A percentile compares a stretch with the other conserved stretches of the same genome.
phyloP scores from a whole-genome alignment of 2,113 vertebrate species.

The Cranoglanis bouderius region DNA sequence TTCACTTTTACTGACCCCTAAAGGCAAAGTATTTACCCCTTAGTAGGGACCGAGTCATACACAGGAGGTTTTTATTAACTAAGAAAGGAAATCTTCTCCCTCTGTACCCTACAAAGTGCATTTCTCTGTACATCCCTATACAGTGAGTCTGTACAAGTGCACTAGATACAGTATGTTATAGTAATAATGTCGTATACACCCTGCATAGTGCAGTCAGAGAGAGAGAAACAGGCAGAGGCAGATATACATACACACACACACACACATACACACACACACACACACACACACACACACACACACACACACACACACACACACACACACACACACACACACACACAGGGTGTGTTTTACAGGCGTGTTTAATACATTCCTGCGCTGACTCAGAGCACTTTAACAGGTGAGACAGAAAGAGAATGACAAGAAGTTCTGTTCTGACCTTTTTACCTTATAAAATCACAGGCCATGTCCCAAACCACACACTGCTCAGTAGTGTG shows the following conservation, averaged over 20 bases:
- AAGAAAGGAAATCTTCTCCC: not conserved
- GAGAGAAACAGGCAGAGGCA: not conserved
- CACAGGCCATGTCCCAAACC: not conserved
- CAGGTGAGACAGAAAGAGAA: not conserved
- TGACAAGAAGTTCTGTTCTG: not conserved
- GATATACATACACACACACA: conserved; percentile 12
- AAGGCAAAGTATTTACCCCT: not conserved
- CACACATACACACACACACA: conserved; percentile 35
- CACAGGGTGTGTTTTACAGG: conserved; percentile 50
- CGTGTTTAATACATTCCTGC: conserved; percentile 49
- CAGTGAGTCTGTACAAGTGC: not conserved
- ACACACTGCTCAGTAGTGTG: not conserved
- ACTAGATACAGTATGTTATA: not conserved
- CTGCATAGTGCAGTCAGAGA: not conserved
- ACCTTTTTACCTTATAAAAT: conserved; percentile 9
- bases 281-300: conserved; percentile 33
- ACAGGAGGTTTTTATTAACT: conserved; percentile 6
- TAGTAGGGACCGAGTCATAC: not conserved
- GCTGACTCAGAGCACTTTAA: conserved; percentile 23
- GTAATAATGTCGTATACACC: not conserved
- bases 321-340: conserved; percentile 36
- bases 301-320: conserved; percentile 15
- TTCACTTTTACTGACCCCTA: not conserved
- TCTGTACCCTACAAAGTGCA: not conserved
- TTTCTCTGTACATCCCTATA: not conserved